phyloP scores from a whole-genome alignment of 2,888 invertebrate genomes.

The Microplitis manilae region DNA sequence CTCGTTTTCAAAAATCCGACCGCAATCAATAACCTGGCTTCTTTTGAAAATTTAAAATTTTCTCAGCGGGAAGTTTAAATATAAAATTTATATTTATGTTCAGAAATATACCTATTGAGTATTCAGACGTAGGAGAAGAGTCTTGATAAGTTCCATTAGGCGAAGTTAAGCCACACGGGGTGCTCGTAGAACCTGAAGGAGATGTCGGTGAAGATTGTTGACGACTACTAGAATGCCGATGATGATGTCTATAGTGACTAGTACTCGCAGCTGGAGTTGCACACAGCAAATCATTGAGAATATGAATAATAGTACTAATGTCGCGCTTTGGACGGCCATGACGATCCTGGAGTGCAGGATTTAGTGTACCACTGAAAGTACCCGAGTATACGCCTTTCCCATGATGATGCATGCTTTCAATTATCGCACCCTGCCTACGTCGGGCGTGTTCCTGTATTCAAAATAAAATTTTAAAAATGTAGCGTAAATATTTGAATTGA shows the following conservation, averaged over 20 bases:
- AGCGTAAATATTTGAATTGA: not conserved
- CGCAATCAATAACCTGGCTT: too few species aligned
- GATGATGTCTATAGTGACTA: conserved; percentile 66
- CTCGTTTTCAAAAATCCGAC: too few species aligned
- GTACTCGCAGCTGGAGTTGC: conserved; percentile 80
- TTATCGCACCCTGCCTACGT: conserved; percentile 82
- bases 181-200: conserved; percentile 41
- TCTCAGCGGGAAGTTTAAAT: not conserved
- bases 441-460: conserved; percentile 66
- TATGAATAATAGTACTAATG: conserved; percentile 96
- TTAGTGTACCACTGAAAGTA: conserved; percentile 94
- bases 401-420: conserved; percentile 93
- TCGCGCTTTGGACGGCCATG: conserved; percentile 93
- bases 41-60: not conserved
- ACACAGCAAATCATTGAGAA: conserved; percentile 93
- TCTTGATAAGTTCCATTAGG: conserved; percentile 52
- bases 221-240: conserved; percentile 62
- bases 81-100: not conserved
- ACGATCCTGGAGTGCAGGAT: conserved; percentile 92
- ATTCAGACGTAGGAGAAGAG: conserved; percentile 53
- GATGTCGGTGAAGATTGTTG: conserved; percentile 56
- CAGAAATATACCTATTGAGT: conserved; percentile 58
- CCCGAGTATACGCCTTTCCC: conserved; percentile 97
- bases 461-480: conserved; percentile 7
- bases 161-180: conserved; percentile 40